Evolutionary conservation across 2,113 vertebrate genomes (phyloP).

Genomic region (Macquaria australasica): DNA sequence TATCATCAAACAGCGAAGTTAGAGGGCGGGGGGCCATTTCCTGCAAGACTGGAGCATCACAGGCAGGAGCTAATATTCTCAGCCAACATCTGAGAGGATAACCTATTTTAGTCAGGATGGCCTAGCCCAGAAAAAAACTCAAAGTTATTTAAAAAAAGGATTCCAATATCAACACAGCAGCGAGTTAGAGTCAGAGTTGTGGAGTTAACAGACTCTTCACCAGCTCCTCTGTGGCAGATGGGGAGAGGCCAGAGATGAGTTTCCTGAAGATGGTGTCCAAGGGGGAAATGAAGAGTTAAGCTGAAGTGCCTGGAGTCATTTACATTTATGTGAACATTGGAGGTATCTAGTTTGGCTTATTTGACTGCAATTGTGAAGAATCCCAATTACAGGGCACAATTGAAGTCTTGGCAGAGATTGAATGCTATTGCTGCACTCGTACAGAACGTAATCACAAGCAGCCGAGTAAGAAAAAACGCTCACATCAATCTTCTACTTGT

Average conservation of each 20-base stretch:
- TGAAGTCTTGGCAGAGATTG: not conserved
- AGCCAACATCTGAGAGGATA: slow-evolving; percentile 45
- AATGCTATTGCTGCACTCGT: not conserved
- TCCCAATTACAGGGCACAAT: not conserved
- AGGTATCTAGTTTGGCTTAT: not conserved
- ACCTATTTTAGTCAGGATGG: slow-evolving; percentile 34
- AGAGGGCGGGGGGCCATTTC: not conserved
- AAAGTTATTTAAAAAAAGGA: slow-evolving; percentile 27
- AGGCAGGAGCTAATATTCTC: slow-evolving; percentile 32
- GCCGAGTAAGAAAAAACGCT: not conserved
- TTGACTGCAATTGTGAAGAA: not conserved
- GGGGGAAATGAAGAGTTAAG: not conserved
- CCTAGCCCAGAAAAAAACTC: slow-evolving; percentile 16
- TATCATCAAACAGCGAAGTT: slow-evolving; percentile 37
- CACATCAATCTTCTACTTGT: not conserved
- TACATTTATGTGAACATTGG: not conserved
- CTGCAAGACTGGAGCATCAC: slow-evolving; percentile 25
- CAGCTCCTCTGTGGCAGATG: slow-evolving; percentile 10
- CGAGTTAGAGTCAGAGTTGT: not conserved
- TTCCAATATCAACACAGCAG: slow-evolving; percentile 36
- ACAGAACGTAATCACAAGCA: not conserved
- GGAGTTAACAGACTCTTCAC: slow-evolving; percentile 19
- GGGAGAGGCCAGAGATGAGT: slow-evolving; percentile 9
- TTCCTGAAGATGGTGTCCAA: not conserved
- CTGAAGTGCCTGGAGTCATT: not conserved